Conservation (phyloP, 2,888 invertebrate species). For the Sphaerophoria taeniata region DNA sequence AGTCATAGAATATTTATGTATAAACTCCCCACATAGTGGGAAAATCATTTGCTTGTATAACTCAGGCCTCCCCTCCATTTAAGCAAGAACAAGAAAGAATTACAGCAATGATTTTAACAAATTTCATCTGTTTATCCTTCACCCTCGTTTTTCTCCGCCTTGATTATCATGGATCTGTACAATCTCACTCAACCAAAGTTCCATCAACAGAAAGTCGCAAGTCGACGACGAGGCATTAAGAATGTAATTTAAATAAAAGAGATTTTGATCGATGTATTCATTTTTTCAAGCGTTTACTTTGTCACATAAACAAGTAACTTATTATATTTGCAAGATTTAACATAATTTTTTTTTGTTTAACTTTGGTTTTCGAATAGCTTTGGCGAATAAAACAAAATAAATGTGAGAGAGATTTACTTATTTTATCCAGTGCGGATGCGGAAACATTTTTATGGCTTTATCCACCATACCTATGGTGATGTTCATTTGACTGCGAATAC, state of each 20-base stretch:
- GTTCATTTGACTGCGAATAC: background rate
- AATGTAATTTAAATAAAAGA: conserved; percentile 27
- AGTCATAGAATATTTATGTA: no score
- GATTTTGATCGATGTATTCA: conserved; percentile 36
- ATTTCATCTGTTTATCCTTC: background rate
- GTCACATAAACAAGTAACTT: conserved; percentile 35
- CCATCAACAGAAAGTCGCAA: conserved; percentile 16
- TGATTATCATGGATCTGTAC: conserved; percentile 13
- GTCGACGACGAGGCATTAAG: conserved; percentile 19
- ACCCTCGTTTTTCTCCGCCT: background rate
- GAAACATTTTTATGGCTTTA: conserved; percentile 63
- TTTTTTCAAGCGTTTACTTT: conserved; percentile 39
- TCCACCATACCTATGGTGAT: conserved; percentile 4
- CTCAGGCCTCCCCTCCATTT: no score
- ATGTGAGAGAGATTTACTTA: conserved; percentile 46
- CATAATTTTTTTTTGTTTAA: background rate
- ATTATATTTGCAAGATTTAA: conserved; percentile 35
- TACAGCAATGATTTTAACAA: background rate
- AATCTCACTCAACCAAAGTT: background rate
- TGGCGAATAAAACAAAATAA: conserved; percentile 27
- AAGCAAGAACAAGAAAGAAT: conserved; percentile 4
- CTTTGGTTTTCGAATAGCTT: conserved; percentile 19
- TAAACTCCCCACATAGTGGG: no score
- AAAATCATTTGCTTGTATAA: no score
- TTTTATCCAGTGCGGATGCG: conserved; percentile 47